A percentile compares a stretch with the other conserved stretches of the same genome.
Evolutionary conservation across 2,888 invertebrate genomes (phyloP).

Genomic region (Agrochola lychnidis): DNA sequence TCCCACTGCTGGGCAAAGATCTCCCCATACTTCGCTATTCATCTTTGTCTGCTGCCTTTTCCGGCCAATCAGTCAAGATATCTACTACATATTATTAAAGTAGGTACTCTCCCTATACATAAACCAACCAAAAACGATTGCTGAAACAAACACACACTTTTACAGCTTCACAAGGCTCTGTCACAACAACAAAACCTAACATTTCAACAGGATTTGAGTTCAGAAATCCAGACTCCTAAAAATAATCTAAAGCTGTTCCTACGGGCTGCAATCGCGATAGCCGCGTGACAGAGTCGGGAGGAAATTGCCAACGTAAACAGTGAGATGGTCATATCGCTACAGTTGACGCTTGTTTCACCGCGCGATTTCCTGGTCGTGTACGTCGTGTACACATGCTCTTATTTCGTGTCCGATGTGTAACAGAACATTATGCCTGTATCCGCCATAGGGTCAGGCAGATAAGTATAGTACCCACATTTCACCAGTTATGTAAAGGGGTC

Average conservation of each 20-base stretch:
- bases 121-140: neutral
- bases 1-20: too few relatives aligned
- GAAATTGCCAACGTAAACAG: constrained; percentile 56
- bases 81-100: too few relatives aligned
- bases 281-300: constrained; percentile 44
- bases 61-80: too few relatives aligned
- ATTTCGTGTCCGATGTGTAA: constrained; percentile 16
- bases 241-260: constrained; percentile 38
- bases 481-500: too few relatives aligned
- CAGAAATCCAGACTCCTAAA: constrained; percentile 17
- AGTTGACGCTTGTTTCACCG: constrained; percentile 20
- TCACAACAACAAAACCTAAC: neutral
- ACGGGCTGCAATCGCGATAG: constrained; percentile 54
- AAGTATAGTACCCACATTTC: neutral
- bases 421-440: neutral
- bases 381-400: constrained; percentile 28
- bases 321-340: constrained; percentile 39
- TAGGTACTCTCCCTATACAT: too few relatives aligned
- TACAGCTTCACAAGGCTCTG: neutral
- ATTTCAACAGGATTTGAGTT: neutral
- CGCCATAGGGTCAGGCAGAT: neutral
- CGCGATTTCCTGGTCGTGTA: constrained; percentile 40
- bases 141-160: neutral
- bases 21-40: too few relatives aligned
- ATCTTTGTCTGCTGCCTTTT: too few relatives aligned